Base-by-base conservation (phyloP, 2,113 vertebrate genomes). In the Colistium nudipinnis region DNA sequence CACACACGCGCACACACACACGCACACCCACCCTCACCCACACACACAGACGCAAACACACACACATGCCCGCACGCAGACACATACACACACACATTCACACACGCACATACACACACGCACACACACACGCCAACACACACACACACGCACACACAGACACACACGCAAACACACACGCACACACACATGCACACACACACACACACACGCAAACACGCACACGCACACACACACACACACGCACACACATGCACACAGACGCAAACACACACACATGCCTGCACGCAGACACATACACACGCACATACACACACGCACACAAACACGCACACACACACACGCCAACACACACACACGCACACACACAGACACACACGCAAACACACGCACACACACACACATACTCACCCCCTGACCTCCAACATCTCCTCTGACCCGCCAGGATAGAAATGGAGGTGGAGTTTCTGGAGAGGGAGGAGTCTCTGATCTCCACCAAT, bases 401-500 rank as follows among this genome's bases (percentile, higher is more conserved):
- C 12, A 47, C 16, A 30, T 10, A 38, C 13, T 3, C 1, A 4
- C n/a, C n/a, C n/a, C n/a, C 16, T 43, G 11, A 61, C 38, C 24
- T 43, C 20, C n/a, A 0, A 10, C 19, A 9, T 13, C 3, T 27
- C 12, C 6, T 51, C 35, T 63, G 44, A 63, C 6, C 72, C 79
- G 20, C 81, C 10, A 98, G 96, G 65, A 91, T 95, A 38, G 95
- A 97, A 38, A 94, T 91, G 77, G 95, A 98, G 85, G 94, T 98
- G 60, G 88, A 95, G 66, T 85, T 84, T 74, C 90, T 97, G 75
- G 96, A 98, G 86, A 94, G 88, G 76, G 89, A 95, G 25, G 96
- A 98, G 86, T 89, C 93, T 25, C 83, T 91, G 78, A 91, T 97
- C 72, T 96, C 95, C 13, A 88, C 88, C 44, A 96, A 95, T 14